Evolutionary conservation across 2,888 invertebrate species (phyloP).

Genomic region (Mycalesis mineus): DNA sequence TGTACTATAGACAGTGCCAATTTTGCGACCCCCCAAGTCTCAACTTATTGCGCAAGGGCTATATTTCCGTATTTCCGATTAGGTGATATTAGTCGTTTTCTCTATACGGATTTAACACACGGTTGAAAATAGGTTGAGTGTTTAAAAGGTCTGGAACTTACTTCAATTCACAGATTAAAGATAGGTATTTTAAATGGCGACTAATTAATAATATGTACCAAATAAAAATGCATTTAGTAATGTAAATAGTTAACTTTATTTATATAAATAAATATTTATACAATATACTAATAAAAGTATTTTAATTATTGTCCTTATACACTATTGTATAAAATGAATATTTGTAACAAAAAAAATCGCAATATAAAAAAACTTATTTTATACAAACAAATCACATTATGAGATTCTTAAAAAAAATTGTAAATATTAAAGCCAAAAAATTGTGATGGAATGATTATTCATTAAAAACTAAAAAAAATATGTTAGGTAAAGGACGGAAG

Average conservation of each 20-base stretch:
- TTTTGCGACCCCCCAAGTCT: too few relatives aligned
- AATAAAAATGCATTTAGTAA: constrained; percentile 48
- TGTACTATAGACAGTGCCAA: too few relatives aligned
- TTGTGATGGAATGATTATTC: background rate
- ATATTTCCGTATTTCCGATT: too few relatives aligned
- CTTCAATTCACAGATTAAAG: background rate
- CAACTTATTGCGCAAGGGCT: too few relatives aligned
- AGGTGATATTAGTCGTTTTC: too few relatives aligned
- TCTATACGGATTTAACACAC: too few relatives aligned
- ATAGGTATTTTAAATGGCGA: background rate
- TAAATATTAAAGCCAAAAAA: background rate
- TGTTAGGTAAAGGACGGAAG: background rate
- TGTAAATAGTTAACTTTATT: constrained; percentile 38
- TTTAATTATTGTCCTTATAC: background rate
- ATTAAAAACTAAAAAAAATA: background rate
- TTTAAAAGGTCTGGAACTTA: too few relatives aligned
- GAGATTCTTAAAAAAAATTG: background rate
- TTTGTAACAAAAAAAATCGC: background rate
- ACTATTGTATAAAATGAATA: background rate
- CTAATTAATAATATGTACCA: background rate
- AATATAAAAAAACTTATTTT: background rate
- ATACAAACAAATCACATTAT: background rate
- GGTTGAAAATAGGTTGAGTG: too few relatives aligned
- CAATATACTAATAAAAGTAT: too few relatives aligned
- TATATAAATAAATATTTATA: constrained; percentile 25